These are phyloP conservation scores for Megaptera novaeangliae DNA, from an alignment of 2,113 vertebrate species.

Conservation along the genomic window DNA sequence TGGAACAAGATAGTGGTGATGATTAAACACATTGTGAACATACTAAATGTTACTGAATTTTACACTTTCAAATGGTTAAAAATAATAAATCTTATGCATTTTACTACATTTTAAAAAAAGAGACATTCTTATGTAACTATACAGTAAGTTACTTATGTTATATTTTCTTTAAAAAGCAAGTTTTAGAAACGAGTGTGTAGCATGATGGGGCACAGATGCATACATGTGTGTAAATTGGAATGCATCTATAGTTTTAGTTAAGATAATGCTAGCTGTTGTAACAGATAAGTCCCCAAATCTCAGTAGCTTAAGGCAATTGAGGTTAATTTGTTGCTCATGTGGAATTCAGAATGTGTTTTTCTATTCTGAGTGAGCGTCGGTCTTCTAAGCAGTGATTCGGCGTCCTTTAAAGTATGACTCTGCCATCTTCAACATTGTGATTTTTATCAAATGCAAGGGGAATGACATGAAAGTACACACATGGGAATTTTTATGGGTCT, in stretches of 20 bases:
- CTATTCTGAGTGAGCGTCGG: not conserved
- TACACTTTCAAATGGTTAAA: not conserved
- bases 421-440: not conserved
- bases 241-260: not conserved
- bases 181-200: not conserved
- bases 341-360: not conserved
- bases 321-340: not conserved
- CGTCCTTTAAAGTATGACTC: not conserved
- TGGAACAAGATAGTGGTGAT: not conserved
- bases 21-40: not conserved
- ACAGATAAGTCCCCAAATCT: not conserved
- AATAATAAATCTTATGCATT: not conserved
- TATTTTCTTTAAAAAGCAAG: not conserved
- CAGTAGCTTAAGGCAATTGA: not conserved
- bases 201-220: not conserved
- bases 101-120: not conserved
- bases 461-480: not conserved
- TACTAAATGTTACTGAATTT: not conserved
- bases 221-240: not conserved
- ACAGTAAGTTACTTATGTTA: not conserved
- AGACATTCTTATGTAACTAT: not conserved
- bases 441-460: not conserved
- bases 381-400: not conserved
- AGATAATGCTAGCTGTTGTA: not conserved
- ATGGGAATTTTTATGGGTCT: not conserved